A percentile compares a stretch with the other conserved stretches of the same genome.
phyloP scores from a whole-genome alignment of 2,888 invertebrate species.

The Herminia tarsipennalis region DNA sequence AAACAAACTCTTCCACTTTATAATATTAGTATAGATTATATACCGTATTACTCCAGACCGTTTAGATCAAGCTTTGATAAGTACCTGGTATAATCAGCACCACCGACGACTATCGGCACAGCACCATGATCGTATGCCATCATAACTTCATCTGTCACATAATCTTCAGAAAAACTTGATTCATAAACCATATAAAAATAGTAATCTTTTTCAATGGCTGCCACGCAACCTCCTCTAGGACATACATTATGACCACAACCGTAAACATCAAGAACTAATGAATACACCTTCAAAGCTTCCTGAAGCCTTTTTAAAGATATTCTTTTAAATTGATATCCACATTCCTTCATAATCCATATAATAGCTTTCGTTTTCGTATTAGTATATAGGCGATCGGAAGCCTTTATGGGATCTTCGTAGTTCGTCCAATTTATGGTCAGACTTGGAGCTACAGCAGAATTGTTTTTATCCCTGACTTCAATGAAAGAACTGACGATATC shows the following conservation, averaged over 20 bases:
- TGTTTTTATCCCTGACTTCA: conserved; percentile 59
- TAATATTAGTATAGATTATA: too few species aligned
- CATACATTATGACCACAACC: conserved; percentile 61
- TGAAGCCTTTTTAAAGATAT: not conserved
- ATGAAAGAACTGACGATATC: conserved; percentile 71
- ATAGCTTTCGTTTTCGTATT: conserved; percentile 48
- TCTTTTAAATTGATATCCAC: conserved; percentile 26
- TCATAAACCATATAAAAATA: conserved; percentile 71
- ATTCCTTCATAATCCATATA: conserved; percentile 53
- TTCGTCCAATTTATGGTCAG: too few species aligned
- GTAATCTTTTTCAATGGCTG: conserved; percentile 58
- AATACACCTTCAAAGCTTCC: conserved; percentile 63
- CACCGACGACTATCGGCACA: conserved; percentile 88
- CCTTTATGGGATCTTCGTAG: too few species aligned
- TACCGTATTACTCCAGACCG: too few species aligned
- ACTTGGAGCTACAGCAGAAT: conserved; percentile 59
- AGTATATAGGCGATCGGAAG: too few species aligned
- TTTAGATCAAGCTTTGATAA: conserved; percentile 24
- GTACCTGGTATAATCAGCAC: conserved; percentile 85
- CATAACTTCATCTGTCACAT: conserved; percentile 66
- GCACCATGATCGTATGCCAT: conserved; percentile 83
- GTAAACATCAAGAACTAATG: conserved; percentile 77
- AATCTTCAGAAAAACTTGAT: conserved; percentile 60
- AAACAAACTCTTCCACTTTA: too few species aligned
- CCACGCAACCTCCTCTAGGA: conserved; percentile 50